These are phyloP conservation scores for Malurus leucopterus DNA, from an alignment of 2,797 vertebrate species.

Conservation along the genomic window DNA sequence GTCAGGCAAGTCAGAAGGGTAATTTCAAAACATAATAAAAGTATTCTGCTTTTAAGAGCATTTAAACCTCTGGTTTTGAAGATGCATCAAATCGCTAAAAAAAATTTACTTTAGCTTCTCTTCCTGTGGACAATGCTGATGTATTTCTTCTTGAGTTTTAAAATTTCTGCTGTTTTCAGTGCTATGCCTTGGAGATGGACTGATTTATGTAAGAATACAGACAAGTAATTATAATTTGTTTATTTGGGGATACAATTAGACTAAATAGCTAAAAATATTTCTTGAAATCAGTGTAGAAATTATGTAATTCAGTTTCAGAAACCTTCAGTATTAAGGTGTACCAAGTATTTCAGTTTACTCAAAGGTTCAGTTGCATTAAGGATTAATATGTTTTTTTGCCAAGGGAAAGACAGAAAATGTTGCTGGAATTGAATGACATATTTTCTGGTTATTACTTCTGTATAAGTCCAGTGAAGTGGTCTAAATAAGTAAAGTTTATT, in stretches of 20 bases:
- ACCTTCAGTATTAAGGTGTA: neutral
- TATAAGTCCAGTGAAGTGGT: neutral
- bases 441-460: neutral
- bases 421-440: neutral
- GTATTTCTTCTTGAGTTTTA: neutral
- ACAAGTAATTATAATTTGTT: neutral
- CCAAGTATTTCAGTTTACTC: neutral
- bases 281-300: neutral
- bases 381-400: neutral
- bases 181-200: accelerated
- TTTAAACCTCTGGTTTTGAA: neutral
- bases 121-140: neutral
- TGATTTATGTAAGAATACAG: neutral
- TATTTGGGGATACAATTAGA: neutral
- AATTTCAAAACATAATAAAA: neutral
- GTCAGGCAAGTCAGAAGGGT: neutral
- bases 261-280: neutral
- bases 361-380: neutral
- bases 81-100: neutral
- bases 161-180: neutral
- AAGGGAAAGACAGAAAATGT: neutral
- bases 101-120: neutral
- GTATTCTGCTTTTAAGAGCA: neutral
- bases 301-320: neutral
- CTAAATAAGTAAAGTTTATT: neutral